Evolutionary conservation across 2,888 invertebrate species (phyloP).

Genomic region (Ectobius pallidus): DNA sequence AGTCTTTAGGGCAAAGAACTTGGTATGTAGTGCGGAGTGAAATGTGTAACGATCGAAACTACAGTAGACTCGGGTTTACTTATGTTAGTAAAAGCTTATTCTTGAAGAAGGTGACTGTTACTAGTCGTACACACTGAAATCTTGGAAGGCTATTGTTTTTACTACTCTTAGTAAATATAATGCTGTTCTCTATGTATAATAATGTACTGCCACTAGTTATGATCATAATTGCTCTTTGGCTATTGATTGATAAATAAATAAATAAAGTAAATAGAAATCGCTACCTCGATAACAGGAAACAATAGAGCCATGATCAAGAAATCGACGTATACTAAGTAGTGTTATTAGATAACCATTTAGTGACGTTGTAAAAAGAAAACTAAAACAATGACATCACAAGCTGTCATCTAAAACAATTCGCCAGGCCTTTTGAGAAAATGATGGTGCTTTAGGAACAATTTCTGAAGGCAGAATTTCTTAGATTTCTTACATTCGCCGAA

Average conservation of each 20-base stretch:
- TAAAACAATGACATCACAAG: slow-evolving; percentile 1
- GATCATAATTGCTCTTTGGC: too few relatives aligned
- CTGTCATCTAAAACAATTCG: neutral
- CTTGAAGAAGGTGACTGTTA: neutral
- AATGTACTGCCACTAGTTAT: too few relatives aligned
- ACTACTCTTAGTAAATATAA: too few relatives aligned
- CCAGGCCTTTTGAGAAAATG: neutral
- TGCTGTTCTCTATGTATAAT: too few relatives aligned
- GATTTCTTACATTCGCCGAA: neutral
- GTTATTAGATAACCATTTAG: neutral
- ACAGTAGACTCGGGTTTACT: too few relatives aligned
- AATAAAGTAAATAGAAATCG: too few relatives aligned
- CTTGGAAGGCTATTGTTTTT: neutral
- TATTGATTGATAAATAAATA: too few relatives aligned
- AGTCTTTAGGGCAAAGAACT: too few relatives aligned
- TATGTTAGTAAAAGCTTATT: neutral
- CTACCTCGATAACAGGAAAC: slow-evolving; percentile 6
- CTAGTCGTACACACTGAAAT: slow-evolving; percentile 9
- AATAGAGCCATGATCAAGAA: slow-evolving; percentile 4
- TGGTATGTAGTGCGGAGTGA: too few relatives aligned
- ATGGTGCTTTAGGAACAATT: neutral
- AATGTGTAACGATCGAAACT: too few relatives aligned
- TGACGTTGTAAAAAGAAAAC: neutral
- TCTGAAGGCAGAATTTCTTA: neutral
- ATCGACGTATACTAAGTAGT: neutral